Conservation (phyloP, 2,113 vertebrate genomes). For the Asarcornis scutulata region DNA sequence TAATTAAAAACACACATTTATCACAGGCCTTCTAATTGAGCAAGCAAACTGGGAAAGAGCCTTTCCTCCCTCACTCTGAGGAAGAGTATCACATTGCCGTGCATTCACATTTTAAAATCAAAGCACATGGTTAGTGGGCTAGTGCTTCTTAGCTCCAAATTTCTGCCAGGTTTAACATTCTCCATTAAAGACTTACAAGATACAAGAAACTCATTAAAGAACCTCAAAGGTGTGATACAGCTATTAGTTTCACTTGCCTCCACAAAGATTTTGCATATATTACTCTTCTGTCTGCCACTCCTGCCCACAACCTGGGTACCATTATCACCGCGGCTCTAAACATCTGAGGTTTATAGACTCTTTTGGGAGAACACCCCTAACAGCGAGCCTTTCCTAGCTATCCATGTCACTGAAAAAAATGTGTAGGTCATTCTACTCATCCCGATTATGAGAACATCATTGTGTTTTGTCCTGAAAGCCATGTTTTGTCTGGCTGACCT, state of each 20-base stretch:
- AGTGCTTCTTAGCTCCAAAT: not conserved
- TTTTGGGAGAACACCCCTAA: not conserved
- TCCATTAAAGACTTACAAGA: not conserved
- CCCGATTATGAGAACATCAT: not conserved
- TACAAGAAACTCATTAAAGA: not conserved
- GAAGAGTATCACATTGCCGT: not conserved
- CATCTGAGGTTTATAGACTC: not conserved
- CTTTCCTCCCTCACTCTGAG: not conserved
- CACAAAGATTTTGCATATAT: not conserved
- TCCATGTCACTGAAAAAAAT: not conserved
- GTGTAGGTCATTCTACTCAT: not conserved
- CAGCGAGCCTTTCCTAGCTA: not conserved
- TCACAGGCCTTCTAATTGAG: not conserved
- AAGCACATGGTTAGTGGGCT: not conserved
- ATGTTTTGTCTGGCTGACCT: not conserved
- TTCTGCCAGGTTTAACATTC: not conserved
- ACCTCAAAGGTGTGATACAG: not conserved
- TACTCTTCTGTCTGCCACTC: not conserved
- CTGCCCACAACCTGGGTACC: not conserved
- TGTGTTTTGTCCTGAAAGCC: not conserved
- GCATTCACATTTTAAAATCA: not conserved
- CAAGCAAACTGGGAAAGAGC: not conserved
- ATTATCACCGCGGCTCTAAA: not conserved
- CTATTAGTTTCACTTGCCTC: not conserved
- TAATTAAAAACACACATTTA: not conserved